phyloP scores from a whole-genome alignment of 1,140 invertebrate genomes.

The Megalonaias nervosa region DNA sequence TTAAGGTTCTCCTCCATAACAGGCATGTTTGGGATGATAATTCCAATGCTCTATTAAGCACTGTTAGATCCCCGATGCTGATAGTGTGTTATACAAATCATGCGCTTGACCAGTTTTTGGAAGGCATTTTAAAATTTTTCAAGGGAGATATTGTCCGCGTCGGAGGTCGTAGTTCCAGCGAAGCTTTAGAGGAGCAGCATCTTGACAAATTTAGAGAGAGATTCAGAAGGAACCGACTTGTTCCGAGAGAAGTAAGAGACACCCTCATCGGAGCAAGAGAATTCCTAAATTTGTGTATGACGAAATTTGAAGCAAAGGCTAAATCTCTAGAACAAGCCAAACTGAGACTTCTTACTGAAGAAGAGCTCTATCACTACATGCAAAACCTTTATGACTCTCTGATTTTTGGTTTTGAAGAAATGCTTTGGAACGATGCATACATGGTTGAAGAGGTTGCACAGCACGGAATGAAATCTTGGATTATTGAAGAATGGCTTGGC shows the following conservation, averaged over 20 bases:
- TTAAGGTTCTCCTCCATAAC: slow-evolving; percentile 65
- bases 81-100: slow-evolving; percentile 90
- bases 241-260: slow-evolving; percentile 38
- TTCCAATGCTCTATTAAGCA: neutral
- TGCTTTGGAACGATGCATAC: neutral
- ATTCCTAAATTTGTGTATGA: slow-evolving; percentile 35
- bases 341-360: slow-evolving; percentile 49
- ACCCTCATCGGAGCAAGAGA: slow-evolving; percentile 24
- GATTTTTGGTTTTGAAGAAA: slow-evolving; percentile 13
- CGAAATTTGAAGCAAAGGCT: slow-evolving; percentile 40
- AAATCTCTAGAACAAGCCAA: slow-evolving; percentile 43
- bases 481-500: no score
- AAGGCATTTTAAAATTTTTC: slow-evolving; percentile 72
- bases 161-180: slow-evolving; percentile 79
- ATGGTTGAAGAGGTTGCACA: no score
- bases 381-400: slow-evolving; percentile 18
- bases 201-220: slow-evolving; percentile 40
- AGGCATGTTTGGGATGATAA: slow-evolving; percentile 33
- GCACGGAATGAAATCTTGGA: no score
- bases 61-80: slow-evolving; percentile 75
- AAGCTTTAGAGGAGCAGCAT: slow-evolving; percentile 20
- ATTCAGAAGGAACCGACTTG: slow-evolving; percentile 30
- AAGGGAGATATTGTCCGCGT: slow-evolving; percentile 77
- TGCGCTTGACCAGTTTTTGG: slow-evolving; percentile 89
- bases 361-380: slow-evolving; percentile 40